phyloP scores from a whole-genome alignment of 2,113 vertebrate genomes.

The Colinus virginianus region DNA sequence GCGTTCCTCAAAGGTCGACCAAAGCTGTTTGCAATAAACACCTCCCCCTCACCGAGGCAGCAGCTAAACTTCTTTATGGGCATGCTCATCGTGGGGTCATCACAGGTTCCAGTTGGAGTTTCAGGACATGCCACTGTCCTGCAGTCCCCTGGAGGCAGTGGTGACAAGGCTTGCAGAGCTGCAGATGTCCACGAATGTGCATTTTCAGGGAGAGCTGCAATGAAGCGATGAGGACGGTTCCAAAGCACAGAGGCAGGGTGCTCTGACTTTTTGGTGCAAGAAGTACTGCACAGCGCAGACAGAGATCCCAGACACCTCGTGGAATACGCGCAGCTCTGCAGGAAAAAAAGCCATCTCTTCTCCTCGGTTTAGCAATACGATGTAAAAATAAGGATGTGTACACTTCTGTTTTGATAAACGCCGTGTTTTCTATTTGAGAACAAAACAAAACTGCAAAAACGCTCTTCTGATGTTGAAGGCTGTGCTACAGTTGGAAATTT shows the following conservation, averaged over 20 bases:
- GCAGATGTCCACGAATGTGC: rapidly evolving
- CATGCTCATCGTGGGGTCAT: rapidly evolving
- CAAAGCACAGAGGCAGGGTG: not conserved
- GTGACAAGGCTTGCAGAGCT: not conserved
- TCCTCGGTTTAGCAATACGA: not conserved
- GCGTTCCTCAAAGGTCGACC: not conserved
- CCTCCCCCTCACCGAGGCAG: not conserved
- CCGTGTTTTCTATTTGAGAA: not conserved
- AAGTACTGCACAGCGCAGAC: rapidly evolving
- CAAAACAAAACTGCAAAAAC: not conserved
- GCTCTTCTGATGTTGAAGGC: not conserved
- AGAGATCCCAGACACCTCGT: not conserved
- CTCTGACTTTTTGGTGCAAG: not conserved
- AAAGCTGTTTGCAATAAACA: not conserved
- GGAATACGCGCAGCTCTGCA: not conserved
- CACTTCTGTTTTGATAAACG: not conserved
- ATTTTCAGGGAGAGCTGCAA: not conserved
- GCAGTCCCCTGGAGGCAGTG: rapidly evolving
- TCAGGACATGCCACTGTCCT: not conserved
- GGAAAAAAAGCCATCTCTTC: not conserved
- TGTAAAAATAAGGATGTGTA: not conserved
- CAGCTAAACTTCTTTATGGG: not conserved
- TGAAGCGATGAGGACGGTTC: rapidly evolving
- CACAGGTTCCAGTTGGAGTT: not conserved
- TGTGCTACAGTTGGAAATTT: not conserved